Base-by-base conservation (phyloP, 2,888 invertebrate species). In the Polydrusus pterygomalis region DNA sequence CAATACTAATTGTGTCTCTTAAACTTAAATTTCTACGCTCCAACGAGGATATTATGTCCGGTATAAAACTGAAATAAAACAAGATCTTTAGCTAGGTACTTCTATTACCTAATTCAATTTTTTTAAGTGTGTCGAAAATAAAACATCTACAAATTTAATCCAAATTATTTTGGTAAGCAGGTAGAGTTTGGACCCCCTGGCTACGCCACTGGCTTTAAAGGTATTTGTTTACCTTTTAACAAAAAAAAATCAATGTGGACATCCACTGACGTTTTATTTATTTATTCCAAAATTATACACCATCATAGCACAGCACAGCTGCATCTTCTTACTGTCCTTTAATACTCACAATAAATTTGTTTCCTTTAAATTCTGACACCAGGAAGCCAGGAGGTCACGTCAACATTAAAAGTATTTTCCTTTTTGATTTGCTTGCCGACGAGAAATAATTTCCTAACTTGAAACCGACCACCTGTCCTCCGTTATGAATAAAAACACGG, bases 401-500 rank as follows among this genome's bases (percentile, higher is more conserved):
- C 65, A 49, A 64, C 47, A 47, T 64, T 64, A 47, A 64, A 47
- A 47, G 45, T 49, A 64, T 30, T 45, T 49, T 64, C 34, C 34
- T 64, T 64, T 45, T 64, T 64, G 20, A 49, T 49, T 47, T 49
- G 20, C 8, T 18, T 18, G 30, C 65, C 49, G 65, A 51, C 49
- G 18, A 13, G 34, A 54, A 54, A 68, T 54, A 56, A 68, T 56
- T 68, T 68, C 40, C n/a, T 9, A 58, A 58, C 56, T 8, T 58
- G 68, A 68, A 40, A 54, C 43, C 54, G 18, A 54, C 54, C 68
- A 68, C 68, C 68, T 68, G 68, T 68, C 56, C 38, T 30, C 40
- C n/a, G 25, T 40, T 56, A 38, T 68, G 68, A 68, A 56, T 38
- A 68, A 54, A 68, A 68, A 56, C 56, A 68, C 40, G 68, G n/a